Percentiles rank a stretch among this genome's conserved stretches.
These are phyloP conservation scores for Misgurnus mizolepis DNA, from an alignment of 2,113 vertebrate species.

Conservation along the genomic window DNA sequence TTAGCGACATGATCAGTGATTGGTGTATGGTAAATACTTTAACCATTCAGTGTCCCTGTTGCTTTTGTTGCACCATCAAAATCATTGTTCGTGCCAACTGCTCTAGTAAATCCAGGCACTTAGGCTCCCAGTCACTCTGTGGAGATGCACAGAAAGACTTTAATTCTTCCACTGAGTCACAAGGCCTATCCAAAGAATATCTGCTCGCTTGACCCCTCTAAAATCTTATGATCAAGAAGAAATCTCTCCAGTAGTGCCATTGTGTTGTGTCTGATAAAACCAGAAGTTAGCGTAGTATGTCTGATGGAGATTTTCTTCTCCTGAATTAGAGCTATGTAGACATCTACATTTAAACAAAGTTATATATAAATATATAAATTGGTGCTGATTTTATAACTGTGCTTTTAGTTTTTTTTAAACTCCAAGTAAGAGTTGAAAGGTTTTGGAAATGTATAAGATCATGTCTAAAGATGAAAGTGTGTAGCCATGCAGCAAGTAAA, in stretches of 20 bases:
- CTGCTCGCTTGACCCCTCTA: constrained; percentile 75
- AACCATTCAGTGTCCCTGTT: not conserved
- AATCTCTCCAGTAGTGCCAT: constrained; percentile 93
- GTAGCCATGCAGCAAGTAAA: constrained; percentile 95
- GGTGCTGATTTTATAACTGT: constrained; percentile 99
- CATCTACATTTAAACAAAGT: constrained; percentile 99
- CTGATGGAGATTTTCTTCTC: constrained; percentile 86
- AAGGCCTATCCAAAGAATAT: constrained; percentile 69
- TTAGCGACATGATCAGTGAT: constrained; percentile 7
- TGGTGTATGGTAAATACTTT: not conserved
- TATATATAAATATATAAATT: constrained; percentile 96
- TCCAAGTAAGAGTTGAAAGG: constrained; percentile 94
- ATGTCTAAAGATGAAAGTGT: constrained; percentile 94
- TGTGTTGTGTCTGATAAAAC: constrained; percentile 95
- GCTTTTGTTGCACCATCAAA: not conserved
- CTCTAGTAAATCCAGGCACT: constrained; percentile 26
- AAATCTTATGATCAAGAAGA: constrained; percentile 80
- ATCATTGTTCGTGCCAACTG: constrained; percentile 29
- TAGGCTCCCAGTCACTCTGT: constrained; percentile 42
- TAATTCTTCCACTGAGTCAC: constrained; percentile 38
- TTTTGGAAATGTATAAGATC: constrained; percentile 98
- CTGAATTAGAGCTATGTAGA: constrained; percentile 98
- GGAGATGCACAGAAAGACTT: constrained; percentile 31
- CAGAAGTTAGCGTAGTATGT: constrained; percentile 91
- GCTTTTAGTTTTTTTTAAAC: constrained; percentile 96